Conservation (phyloP, 2,113 vertebrate species). For the Taurulus bubalis region DNA sequence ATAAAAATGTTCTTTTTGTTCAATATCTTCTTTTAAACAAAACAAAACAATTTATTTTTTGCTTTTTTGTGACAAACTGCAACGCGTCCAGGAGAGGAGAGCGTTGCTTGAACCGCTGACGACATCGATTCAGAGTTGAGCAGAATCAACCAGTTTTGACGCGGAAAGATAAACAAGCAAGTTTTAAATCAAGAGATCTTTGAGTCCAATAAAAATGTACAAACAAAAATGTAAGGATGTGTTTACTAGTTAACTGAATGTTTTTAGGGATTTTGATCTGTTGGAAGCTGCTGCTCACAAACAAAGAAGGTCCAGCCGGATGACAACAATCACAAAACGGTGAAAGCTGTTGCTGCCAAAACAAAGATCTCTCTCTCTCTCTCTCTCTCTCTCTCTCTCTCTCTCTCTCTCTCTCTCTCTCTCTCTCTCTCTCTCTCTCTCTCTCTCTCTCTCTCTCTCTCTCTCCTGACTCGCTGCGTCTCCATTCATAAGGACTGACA, state of each 20-base stretch:
- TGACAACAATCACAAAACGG: not conserved
- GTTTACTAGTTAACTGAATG: not conserved
- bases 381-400: constrained; percentile 20
- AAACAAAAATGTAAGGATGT: not conserved
- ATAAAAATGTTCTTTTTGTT: not conserved
- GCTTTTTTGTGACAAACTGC: not conserved
- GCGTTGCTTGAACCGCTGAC: not conserved
- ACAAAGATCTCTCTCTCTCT: not conserved
- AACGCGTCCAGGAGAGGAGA: not conserved
- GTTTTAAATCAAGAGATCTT: not conserved
- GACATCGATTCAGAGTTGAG: not conserved
- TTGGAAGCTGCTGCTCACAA: not conserved
- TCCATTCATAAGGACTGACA: constrained; percentile 72
- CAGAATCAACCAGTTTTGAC: not conserved
- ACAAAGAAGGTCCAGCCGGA: not conserved
- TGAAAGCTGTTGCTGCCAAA: not conserved
- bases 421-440: constrained; percentile 22
- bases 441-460: too few relatives aligned
- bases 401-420: not conserved
- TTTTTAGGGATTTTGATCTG: too few relatives aligned
- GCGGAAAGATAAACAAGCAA: not conserved
- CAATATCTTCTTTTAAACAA: not conserved
- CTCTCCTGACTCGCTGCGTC: constrained; percentile 47
- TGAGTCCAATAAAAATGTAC: not conserved
- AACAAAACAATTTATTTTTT: too few relatives aligned